Base-by-base conservation (phyloP, 1,140 invertebrate genomes). In the Globodera ellingtonae region DNA sequence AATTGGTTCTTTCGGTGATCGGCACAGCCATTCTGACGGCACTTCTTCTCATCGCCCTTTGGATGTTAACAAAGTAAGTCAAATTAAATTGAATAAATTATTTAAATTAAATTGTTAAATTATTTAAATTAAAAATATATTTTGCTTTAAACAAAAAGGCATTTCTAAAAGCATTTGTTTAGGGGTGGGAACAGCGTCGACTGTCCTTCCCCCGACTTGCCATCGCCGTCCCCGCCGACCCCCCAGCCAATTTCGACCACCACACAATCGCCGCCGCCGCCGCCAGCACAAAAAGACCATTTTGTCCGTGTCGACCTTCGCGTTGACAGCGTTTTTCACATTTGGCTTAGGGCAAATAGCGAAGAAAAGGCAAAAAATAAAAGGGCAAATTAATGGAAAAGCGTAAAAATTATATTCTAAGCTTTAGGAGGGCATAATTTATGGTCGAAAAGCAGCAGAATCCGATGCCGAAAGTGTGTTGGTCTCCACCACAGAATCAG, bases 291-390 rank as follows among this genome's bases (percentile, higher is more conserved):
- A 56, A 75, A 75, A 8, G 56, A 47, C 46, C 15, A 59, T 75
- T 75, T 46, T 24, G 73, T 75, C 18, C 8, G 21, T 24, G n/a
- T 75, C 52, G 46, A 75, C 6, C 44, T 75, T 44, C 56, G 56
- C 18, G 65, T 44, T n/a, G 65, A 35, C 46, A 62, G 56, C 15
- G 47, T 75, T 56, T 9, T 75, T 21, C 73, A 75, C 65, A n/a
- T 56, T 75, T 75, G 73, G 73, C 7, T 75, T 35, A 75, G 52
- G n/a, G 56, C 73, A 59, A 75, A 59, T 5, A 7, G 6, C 44
- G n/a, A 3, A 59, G 46, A 50, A 74, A 21, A 52, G 52, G 62
- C 24, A 74, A 73, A 24, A 6, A 18, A 5, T 46, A 47, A 74
- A 56, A 52, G 52, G 35, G 35, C 6, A 18, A n/a, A 18, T 15